Conservation (phyloP, 2,113 vertebrate genomes). For the Glaucomys volans region DNA sequence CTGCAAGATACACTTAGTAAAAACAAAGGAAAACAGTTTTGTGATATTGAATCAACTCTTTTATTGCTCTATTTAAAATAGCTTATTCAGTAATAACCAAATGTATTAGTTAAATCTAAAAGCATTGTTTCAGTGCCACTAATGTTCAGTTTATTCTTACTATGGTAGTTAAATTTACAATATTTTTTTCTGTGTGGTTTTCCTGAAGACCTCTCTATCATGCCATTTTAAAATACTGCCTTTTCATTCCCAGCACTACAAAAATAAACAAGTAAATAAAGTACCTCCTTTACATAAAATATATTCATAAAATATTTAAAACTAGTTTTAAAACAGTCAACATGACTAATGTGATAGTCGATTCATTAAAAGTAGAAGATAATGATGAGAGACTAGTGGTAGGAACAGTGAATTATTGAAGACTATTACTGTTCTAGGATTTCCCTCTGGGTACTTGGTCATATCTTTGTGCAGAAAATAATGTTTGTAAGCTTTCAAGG, state of each 20-base stretch:
- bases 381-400: background rate
- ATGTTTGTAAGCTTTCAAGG: background rate
- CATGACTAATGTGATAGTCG: slow-evolving; percentile 44
- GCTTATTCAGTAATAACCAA: background rate
- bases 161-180: background rate
- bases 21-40: slow-evolving; percentile 38
- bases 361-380: slow-evolving; percentile 62
- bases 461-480: background rate
- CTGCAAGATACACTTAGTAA: background rate
- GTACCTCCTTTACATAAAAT: slow-evolving; percentile 1
- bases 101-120: slow-evolving; percentile 11
- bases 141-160: background rate
- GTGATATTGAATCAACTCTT: background rate
- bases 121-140: background rate
- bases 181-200: background rate
- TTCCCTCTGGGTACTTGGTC: background rate
- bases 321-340: background rate
- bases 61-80: background rate
- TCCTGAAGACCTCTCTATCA: background rate
- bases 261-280: background rate
- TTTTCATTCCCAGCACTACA: background rate
- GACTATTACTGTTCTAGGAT: slow-evolving; percentile 32
- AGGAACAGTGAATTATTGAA: slow-evolving; percentile 55
- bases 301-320: slow-evolving; percentile 48
- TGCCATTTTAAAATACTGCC: background rate